A percentile compares a stretch with the other conserved stretches of the same genome.
Evolutionary conservation across 1,140 invertebrate genomes (phyloP).

Genomic region (Euwallacea similis): DNA sequence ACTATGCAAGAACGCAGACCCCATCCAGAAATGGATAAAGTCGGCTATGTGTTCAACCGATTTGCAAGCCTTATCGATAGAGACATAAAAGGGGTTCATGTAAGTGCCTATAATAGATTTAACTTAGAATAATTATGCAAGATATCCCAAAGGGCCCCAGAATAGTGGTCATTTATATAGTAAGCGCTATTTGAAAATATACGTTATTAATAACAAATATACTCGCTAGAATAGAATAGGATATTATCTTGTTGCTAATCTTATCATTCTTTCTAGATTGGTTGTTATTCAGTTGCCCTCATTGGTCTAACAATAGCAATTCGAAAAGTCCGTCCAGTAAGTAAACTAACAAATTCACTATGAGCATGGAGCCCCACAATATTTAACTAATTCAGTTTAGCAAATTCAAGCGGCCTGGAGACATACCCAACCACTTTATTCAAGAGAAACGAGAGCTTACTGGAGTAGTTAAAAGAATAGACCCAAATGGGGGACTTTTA

Average conservation of each 20-base stretch:
- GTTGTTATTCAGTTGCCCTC: conserved; percentile 59
- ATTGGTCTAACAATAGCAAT: conserved; percentile 56
- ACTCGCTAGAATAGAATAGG: not conserved
- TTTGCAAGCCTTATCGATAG: conserved; percentile 54
- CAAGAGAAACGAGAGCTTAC: conserved; percentile 52
- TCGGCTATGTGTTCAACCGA: conserved; percentile 46
- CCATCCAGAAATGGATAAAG: conserved; percentile 36
- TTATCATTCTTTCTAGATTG: conserved; percentile 50
- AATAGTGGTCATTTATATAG: too few species aligned
- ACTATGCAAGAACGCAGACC: conserved; percentile 16
- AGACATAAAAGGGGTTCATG: conserved; percentile 54
- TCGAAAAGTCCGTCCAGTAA: conserved; percentile 58
- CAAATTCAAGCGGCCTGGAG: conserved; percentile 56
- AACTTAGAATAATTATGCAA: not conserved
- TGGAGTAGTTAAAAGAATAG: conserved; percentile 55
- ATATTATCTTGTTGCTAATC: not conserved
- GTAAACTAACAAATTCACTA: conserved; percentile 38
- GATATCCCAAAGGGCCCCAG: not conserved
- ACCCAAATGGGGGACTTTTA: conserved; percentile 55
- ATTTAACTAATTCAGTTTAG: conserved; percentile 53
- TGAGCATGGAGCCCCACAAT: not conserved
- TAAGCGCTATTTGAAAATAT: too few species aligned
- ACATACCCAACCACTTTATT: conserved; percentile 58
- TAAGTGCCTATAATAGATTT: conserved; percentile 36
- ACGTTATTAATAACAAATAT: too few species aligned